Conservation (phyloP, 2,888 invertebrate genomes). For the Leucozona laternaria region DNA sequence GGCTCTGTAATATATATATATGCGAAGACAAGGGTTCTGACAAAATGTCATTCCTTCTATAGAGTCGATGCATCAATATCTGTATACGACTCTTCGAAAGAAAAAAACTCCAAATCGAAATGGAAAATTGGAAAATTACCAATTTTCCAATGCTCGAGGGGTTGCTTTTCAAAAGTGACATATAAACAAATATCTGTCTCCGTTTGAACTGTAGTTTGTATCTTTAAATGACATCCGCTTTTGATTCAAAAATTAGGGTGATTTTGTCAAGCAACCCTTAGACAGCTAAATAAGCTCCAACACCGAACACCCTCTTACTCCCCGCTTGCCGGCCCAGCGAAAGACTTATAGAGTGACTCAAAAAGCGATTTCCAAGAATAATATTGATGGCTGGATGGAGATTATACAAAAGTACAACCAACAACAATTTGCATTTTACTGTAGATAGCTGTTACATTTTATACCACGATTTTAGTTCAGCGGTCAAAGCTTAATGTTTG, state of each 20-base stretch:
- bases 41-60: constrained; percentile 32
- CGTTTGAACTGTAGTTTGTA: constrained; percentile 38
- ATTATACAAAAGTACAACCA: constrained; percentile 13
- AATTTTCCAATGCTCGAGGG: constrained; percentile 49
- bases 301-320: background rate
- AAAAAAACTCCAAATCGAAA: constrained; percentile 50
- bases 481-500: constrained; percentile 31
- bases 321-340: too few species aligned
- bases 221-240: constrained; percentile 60
- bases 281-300: constrained; percentile 11
- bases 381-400: constrained; percentile 42
- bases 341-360: constrained; percentile 23
- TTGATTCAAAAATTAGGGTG: constrained; percentile 69
- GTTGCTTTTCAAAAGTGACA: constrained; percentile 22
- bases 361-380: constrained; percentile 48
- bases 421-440: constrained; percentile 64
- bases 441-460: too few species aligned
- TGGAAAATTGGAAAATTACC: constrained; percentile 55
- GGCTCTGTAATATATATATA: background rate
- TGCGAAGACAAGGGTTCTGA: constrained; percentile 8
- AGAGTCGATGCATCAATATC: constrained; percentile 50
- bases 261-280: constrained; percentile 61
- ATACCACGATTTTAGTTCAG: constrained; percentile 40
- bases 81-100: background rate
- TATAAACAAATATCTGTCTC: constrained; percentile 59